These are phyloP conservation scores for Cryptoblepharus egeriae DNA, from an alignment of 2,797 vertebrate species.

Conservation along the genomic window DNA sequence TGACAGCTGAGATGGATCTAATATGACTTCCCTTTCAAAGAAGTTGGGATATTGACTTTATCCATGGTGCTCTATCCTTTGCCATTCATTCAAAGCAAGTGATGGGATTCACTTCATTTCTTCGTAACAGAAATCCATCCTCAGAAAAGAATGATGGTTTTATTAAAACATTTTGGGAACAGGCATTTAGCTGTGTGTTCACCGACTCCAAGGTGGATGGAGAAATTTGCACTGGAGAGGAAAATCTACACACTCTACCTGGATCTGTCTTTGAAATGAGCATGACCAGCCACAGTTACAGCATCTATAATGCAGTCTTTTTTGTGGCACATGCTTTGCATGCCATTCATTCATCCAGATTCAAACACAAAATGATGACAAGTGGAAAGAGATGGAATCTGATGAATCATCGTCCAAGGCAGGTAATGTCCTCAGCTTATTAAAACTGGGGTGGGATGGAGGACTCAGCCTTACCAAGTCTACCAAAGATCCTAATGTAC, in stretches of 20 bases:
- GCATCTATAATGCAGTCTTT: no score
- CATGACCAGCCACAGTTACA: no score
- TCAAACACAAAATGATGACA: neutral
- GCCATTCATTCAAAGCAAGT: neutral
- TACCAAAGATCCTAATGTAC: no score
- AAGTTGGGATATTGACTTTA: neutral
- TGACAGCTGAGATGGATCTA: neutral
- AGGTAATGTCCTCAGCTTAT: no score
- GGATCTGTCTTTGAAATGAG: no score
- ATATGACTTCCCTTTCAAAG: neutral
- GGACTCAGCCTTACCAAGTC: no score
- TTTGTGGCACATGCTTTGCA: neutral
- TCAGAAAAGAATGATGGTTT: neutral
- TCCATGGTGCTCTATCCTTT: neutral
- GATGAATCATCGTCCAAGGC: no score
- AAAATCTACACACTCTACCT: neutral
- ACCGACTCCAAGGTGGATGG: fast-evolving
- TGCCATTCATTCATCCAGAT: neutral
- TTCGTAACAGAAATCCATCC: neutral
- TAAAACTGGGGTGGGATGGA: no score
- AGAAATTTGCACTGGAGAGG: neutral
- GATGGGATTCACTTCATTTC: neutral
- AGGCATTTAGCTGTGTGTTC: neutral
- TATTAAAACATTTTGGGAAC: neutral
- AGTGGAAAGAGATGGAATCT: no score